A percentile compares a stretch with the other conserved stretches of the same genome.
These are phyloP conservation scores for Epinephelus coioides DNA, from an alignment of 2,797 vertebrate genomes.

Conservation along the genomic window DNA sequence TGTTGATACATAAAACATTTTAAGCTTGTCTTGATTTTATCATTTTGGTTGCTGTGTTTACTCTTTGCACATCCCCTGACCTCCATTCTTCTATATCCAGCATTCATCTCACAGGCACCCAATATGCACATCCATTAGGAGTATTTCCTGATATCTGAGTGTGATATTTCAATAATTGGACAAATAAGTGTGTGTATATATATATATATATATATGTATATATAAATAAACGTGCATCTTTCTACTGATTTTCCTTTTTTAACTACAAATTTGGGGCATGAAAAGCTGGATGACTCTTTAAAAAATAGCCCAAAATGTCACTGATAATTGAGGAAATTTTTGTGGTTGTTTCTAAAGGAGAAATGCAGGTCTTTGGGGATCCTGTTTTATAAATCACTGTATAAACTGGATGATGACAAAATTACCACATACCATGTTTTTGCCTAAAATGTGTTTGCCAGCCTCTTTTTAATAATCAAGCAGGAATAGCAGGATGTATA, in stretches of 20 bases:
- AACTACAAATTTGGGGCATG: neutral
- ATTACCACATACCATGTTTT: neutral
- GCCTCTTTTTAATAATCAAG: neutral
- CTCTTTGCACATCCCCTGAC: neutral
- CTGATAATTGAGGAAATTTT: neutral
- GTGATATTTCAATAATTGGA: too few relatives aligned
- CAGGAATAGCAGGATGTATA: neutral
- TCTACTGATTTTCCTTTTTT: neutral
- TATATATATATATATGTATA: too few relatives aligned
- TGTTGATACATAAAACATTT: neutral
- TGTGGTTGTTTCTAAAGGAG: neutral
- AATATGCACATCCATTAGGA: neutral
- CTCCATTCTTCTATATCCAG: too few relatives aligned
- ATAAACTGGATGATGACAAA: neutral
- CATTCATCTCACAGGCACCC: neutral
- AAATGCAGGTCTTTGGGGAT: neutral
- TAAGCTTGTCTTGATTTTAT: neutral
- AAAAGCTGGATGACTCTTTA: neutral
- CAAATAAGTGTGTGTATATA: too few relatives aligned
- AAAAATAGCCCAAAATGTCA: neutral
- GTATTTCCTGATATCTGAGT: neutral
- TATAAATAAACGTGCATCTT: neutral
- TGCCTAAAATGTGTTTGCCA: neutral
- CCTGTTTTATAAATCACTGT: neutral
- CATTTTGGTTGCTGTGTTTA: neutral